A percentile compares a stretch with the other conserved stretches of the same genome.
Conservation (phyloP, 2,888 invertebrate genomes). For the Timandra comae region DNA sequence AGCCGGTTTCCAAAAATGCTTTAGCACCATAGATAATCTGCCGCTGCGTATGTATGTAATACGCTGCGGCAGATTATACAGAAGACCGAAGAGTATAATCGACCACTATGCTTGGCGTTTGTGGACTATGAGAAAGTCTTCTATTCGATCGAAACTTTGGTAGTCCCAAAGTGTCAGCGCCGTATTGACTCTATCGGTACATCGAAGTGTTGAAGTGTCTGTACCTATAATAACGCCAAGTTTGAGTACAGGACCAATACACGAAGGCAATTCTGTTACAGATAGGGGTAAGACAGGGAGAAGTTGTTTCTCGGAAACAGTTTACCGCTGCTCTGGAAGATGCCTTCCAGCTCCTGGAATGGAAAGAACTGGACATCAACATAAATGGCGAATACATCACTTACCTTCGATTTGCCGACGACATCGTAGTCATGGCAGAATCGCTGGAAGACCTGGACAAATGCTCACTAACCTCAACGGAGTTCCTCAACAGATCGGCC, state of each 20-base stretch:
- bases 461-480: neutral
- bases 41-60: no score
- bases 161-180: constrained; percentile 15
- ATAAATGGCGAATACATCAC: neutral
- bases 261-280: neutral
- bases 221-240: neutral
- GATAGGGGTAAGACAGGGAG: neutral
- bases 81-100: constrained; percentile 5
- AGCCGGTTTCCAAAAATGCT: no score
- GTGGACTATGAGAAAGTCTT: constrained; percentile 16
- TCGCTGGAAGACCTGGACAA: no score
- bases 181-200: constrained; percentile 12
- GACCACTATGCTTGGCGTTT: constrained; percentile 11
- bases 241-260: neutral
- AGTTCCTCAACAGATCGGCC: neutral
- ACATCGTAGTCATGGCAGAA: no score
- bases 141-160: constrained; percentile 16
- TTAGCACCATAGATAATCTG: no score
- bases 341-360: neutral
- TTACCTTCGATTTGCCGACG: no score
- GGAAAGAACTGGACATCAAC: neutral
- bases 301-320: neutral
- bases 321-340: neutral
- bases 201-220: constrained; percentile 3
- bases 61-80: neutral